Evolutionary conservation across 2,113 vertebrate genomes (phyloP).

Genomic region (Oenanthe oenanthe): DNA sequence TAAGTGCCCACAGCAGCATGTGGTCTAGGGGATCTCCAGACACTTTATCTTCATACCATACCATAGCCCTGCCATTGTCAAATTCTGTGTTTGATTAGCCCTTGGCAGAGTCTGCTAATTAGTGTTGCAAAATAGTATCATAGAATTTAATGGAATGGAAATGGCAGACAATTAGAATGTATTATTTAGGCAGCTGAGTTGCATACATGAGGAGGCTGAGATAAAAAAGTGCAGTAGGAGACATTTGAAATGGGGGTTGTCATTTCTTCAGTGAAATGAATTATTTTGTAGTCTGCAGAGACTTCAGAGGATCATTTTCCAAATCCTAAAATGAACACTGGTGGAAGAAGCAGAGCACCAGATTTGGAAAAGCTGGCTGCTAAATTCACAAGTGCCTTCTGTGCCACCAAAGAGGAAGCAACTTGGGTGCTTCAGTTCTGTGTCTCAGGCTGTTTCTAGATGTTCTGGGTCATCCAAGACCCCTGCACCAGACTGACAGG

Average conservation of each 20-base stretch:
- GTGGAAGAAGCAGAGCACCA: not conserved
- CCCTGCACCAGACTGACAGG: not conserved
- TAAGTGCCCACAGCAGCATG: not conserved
- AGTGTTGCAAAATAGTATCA: not conserved
- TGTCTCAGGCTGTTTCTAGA: not conserved
- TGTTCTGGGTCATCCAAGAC: not conserved
- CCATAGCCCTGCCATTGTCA: not conserved
- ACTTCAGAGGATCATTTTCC: not conserved
- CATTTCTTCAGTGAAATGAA: not conserved
- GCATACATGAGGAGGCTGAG: not conserved
- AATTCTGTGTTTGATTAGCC: not conserved
- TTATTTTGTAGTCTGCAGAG: not conserved
- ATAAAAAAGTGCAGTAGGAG: not conserved
- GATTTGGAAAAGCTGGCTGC: not conserved
- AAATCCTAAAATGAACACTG: not conserved
- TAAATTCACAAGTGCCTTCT: not conserved
- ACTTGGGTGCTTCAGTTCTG: not conserved
- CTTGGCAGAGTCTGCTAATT: not conserved
- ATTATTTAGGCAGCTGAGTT: not conserved
- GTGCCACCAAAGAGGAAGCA: fast-evolving
- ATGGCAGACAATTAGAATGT: not conserved
- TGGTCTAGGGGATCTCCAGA: not conserved
- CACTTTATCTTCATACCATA: not conserved
- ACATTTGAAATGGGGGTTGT: not conserved
- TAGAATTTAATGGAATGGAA: not conserved